Conservation (phyloP, 2,888 invertebrate species). For the Latheticus oryzae region DNA sequence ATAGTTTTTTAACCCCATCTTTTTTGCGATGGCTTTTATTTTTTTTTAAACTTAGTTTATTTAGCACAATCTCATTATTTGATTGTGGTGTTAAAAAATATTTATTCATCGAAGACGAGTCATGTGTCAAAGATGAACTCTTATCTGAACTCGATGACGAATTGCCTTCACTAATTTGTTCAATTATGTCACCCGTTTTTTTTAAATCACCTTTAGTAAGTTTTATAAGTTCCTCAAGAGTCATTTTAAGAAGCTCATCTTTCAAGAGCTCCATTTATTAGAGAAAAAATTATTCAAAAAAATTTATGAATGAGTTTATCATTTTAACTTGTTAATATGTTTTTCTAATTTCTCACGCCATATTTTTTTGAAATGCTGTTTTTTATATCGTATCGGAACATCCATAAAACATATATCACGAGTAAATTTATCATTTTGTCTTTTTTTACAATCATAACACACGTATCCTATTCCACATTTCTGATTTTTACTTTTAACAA, state of each 20-base stretch:
- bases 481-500: conserved; percentile 31
- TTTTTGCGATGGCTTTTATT: conserved; percentile 7
- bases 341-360: conserved; percentile 28
- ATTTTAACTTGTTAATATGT: conserved; percentile 15
- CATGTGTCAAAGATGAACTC: conserved; percentile 18
- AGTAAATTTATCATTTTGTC: conserved; percentile 29
- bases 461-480: conserved; percentile 26
- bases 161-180: conserved; percentile 21
- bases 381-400: conserved; percentile 18
- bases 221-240: conserved; percentile 19
- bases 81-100: conserved; percentile 26
- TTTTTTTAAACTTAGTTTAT: conserved; percentile 24
- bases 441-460: conserved; percentile 17
- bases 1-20: conserved; percentile 13
- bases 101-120: conserved; percentile 20
- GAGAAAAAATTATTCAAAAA: conserved; percentile 15
- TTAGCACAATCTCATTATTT: conserved; percentile 22
- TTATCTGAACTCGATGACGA: conserved; percentile 26
- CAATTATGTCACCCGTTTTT: conserved; percentile 24
- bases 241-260: conserved; percentile 19
- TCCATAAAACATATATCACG: conserved; percentile 29
- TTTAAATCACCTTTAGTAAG: conserved; percentile 18
- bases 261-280: conserved; percentile 19
- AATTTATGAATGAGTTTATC: conserved; percentile 9
- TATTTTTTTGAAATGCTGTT: conserved; percentile 24